Base-by-base conservation (phyloP, 1,140 invertebrate genomes). In the Mycetomoellerius zeteki region DNA sequence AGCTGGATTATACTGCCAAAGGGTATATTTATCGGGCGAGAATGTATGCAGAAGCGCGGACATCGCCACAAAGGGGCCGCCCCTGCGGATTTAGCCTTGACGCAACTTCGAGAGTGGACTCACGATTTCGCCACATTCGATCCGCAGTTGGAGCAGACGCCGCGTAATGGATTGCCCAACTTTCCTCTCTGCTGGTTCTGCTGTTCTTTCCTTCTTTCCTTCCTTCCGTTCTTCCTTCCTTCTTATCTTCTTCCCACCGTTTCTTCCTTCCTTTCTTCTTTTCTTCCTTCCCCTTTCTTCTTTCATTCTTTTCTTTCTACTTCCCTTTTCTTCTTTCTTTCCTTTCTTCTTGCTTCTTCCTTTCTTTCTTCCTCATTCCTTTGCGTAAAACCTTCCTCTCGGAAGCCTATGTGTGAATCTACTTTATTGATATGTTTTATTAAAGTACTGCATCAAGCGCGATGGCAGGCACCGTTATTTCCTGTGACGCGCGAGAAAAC, bases 11-110 rank as follows among this genome's bases (percentile, higher is more conserved):
- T 94, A 94, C 93, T 95, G 94, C 94, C 94, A 95, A 94, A 95
- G 95, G 94, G 94, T 95, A 95, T 95, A 95, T 95, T 95, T 95
- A 95, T 95, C 94, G 94, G 94, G 94, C 94, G 94, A 95, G 94
- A 94, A 95, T 95, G 94, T 94, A 94, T 94, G 94, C 94, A 94
- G 94, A 95, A 95, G 94, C 94, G 93, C 93, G 94, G 93, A 94
- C 93, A 93, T 94, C 91, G 93, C 86, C 93, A 95, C 94, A 95
- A 95, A 95, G 94, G 93, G 92, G 90, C 94, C 94, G 94, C 94
- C 93, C 92, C 92, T 93, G 89, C 92, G 93, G 94, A 94, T 94
- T 92, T 93, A 95, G 92, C 94, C 94, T 94, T 94, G 94, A 94
- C 93, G 94, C 92, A 92, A 93, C 92, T 89, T 92, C 60, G 88